These are phyloP conservation scores for Tetrax tetrax DNA, from an alignment of 2,113 vertebrate species.

Conservation along the genomic window DNA sequence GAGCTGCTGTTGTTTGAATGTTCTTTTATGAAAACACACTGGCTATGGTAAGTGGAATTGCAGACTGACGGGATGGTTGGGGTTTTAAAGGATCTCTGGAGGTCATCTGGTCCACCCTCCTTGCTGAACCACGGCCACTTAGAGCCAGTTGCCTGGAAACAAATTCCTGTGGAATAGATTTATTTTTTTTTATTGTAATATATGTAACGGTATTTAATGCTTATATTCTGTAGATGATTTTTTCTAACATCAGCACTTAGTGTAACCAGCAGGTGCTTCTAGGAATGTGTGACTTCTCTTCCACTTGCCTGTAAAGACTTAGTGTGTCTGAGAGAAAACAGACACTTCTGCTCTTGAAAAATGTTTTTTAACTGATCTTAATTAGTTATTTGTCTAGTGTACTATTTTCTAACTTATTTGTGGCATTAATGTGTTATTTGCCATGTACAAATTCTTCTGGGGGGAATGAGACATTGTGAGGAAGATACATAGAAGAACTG, in stretches of 20 bases:
- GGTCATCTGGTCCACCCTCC: neutral
- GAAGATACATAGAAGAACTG: neutral
- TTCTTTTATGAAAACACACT: neutral
- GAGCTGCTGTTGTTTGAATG: neutral
- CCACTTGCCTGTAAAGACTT: neutral
- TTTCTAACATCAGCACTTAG: neutral
- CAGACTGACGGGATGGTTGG: neutral
- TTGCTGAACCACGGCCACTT: neutral
- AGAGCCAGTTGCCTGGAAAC: neutral
- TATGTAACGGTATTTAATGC: neutral
- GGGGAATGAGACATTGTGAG: neutral
- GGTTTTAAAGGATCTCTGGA: neutral
- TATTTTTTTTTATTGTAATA: neutral
- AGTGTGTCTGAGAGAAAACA: neutral
- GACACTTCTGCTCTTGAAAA: neutral
- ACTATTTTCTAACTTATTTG: neutral
- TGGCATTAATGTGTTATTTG: neutral
- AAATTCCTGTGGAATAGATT: neutral
- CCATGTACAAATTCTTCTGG: neutral
- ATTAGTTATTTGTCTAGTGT: neutral
- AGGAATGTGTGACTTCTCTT: neutral
- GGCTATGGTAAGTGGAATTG: neutral
- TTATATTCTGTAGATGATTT: neutral
- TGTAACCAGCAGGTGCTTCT: neutral
- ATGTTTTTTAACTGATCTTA: neutral